Conservation (phyloP, 2,797 vertebrate species). For the Sebastes wilsoni region DNA sequence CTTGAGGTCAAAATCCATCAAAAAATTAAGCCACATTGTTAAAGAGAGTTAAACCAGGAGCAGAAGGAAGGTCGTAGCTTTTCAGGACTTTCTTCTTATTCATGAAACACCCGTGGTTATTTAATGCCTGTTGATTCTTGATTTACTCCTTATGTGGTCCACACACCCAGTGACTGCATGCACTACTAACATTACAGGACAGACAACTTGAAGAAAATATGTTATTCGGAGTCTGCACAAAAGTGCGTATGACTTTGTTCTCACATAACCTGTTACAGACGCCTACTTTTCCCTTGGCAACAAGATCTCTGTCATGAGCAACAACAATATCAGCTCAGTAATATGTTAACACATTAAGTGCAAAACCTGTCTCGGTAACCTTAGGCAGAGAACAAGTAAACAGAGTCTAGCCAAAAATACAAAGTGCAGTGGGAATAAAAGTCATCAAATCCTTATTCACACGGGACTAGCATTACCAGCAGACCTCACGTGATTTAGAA, state of each 20-base stretch:
- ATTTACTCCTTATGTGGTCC: neutral
- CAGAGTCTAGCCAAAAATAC: neutral
- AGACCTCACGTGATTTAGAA: neutral
- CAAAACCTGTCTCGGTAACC: neutral
- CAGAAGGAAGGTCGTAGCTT: neutral
- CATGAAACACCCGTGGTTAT: neutral
- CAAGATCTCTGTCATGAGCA: neutral
- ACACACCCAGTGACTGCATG: neutral
- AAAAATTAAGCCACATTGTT: slow-evolving; percentile 57
- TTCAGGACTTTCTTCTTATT: neutral
- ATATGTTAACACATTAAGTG: neutral
- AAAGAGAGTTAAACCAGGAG: neutral
- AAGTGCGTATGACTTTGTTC: neutral
- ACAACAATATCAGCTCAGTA: neutral
- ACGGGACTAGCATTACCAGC: neutral
- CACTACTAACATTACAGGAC: neutral
- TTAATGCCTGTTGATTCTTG: neutral
- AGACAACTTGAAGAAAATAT: neutral
- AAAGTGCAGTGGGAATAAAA: slow-evolving; percentile 5
- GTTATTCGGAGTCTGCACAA: neutral
- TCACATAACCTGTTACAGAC: neutral
- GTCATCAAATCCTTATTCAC: neutral
- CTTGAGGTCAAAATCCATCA: slow-evolving; percentile 52
- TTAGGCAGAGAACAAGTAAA: neutral
- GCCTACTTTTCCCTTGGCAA: neutral